Evolutionary conservation across 2,888 invertebrate genomes (phyloP), one percentile per base, ranked within the genome.

Genomic region (Thereva unica): DNA sequence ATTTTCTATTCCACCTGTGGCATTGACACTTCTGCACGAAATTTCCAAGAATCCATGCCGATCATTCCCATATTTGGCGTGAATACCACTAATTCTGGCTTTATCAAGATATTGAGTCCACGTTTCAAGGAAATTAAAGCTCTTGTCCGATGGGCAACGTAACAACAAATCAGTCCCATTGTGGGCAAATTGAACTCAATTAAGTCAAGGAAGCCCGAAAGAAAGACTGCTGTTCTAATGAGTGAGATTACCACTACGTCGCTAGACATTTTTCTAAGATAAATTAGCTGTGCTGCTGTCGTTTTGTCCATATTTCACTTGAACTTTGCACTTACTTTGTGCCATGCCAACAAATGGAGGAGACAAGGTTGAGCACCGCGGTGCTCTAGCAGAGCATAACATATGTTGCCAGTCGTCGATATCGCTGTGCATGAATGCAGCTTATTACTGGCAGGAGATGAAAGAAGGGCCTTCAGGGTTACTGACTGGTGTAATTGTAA

Each of bases 401-500:
- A 9, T n/a, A 9, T 42, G 42, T 42, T n/a, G 2, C 42, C n/a
- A 7, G n/a, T 42, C 7, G n/a, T 42, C 42, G 42, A 12, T n/a
- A 4, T 47, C 12, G 6, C 12, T 47, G 10, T 10, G 47, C 47
- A n/a, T 47, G 47, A 47, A 47, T 47, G 10, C 9, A 23, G 23
- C 23, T 23, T 23, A 6, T 47, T n/a, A n/a, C n/a, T n/a, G 2
- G 47, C n/a, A 5, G 3, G 5, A n/a, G n/a, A 42, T 42, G 47
- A 56, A 41, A 23, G 56, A 37, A 12, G 34, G 41, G 35, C 38
- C 6, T 6, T 12, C 61, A 61, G 61, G 61, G 61, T 61, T 50
- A 50, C 23, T 61, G 61, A 61, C 61, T 61, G 49, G 8, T 40
- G 50, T 50, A 50, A 61, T 61, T 61, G 50, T 41, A 41, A 9